Conservation (phyloP, 2,888 invertebrate species). For the Phytoseiulus persimilis region DNA sequence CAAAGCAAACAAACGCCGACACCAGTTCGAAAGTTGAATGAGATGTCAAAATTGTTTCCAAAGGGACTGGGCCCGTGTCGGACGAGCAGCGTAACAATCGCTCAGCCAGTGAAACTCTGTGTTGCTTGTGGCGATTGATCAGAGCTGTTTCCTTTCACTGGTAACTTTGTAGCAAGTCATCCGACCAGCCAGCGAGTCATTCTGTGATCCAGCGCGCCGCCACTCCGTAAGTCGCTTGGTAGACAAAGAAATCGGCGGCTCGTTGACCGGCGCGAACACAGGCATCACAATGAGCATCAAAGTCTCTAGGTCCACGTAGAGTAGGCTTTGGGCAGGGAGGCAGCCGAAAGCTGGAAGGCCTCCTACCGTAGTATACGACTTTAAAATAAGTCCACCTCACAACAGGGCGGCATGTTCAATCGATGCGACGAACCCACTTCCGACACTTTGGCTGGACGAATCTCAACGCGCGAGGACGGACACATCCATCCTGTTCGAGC, state of each 20-base stretch:
- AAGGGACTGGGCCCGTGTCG: background rate
- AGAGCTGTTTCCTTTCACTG: background rate
- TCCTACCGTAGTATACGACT: too few relatives aligned
- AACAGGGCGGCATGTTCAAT: too few relatives aligned
- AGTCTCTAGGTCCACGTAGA: too few relatives aligned
- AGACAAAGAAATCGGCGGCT: background rate
- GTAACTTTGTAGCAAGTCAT: background rate
- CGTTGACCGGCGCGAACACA: background rate
- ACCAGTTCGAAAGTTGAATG: background rate
- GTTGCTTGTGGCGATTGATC: background rate
- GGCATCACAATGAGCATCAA: background rate
- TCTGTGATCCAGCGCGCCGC: background rate
- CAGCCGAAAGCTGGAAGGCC: too few relatives aligned
- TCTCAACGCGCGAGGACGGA: too few relatives aligned
- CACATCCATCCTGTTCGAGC: too few relatives aligned
- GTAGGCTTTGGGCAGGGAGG: too few relatives aligned
- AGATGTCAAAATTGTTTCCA: background rate
- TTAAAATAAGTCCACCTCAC: too few relatives aligned
- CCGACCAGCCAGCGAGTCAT: background rate
- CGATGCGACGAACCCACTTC: too few relatives aligned
- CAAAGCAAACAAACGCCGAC: background rate
- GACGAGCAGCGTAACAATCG: conserved; percentile 5
- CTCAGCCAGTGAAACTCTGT: background rate
- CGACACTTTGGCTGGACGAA: too few relatives aligned
- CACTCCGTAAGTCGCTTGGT: background rate